phyloP scores from a whole-genome alignment of 2,113 vertebrate species.

The Atractosteus spatula region DNA sequence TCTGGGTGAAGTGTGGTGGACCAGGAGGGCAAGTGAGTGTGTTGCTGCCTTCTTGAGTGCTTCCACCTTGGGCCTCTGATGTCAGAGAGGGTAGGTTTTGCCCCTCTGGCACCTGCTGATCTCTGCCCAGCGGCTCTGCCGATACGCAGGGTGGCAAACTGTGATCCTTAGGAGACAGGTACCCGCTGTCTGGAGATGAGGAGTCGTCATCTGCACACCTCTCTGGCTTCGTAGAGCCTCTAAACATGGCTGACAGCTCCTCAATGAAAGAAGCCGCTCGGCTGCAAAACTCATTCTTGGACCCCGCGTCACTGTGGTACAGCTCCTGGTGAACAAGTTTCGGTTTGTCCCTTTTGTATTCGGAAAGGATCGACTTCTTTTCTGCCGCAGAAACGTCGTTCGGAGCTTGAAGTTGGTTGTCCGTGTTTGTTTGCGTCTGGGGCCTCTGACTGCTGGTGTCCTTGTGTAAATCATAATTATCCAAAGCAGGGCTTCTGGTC shows the following conservation, averaged over 20 bases:
- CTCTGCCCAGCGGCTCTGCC: slow-evolving; percentile 49
- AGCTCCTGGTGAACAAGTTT: slow-evolving; percentile 57
- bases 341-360: slow-evolving; percentile 72
- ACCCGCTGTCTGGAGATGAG: slow-evolving; percentile 93
- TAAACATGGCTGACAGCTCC: slow-evolving; percentile 93
- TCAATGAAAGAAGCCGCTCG: slow-evolving; percentile 89
- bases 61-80: slow-evolving; percentile 31
- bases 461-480: slow-evolving; percentile 30
- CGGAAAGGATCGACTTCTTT: slow-evolving; percentile 48
- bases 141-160: slow-evolving; percentile 35
- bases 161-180: slow-evolving; percentile 81
- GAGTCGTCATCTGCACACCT: slow-evolving; percentile 80
- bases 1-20: slow-evolving; percentile 84
- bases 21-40: slow-evolving; percentile 41
- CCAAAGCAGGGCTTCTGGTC: slow-evolving; percentile 30
- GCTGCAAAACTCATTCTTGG: slow-evolving; percentile 77
- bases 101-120: slow-evolving; percentile 23
- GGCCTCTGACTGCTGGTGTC: slow-evolving; percentile 43
- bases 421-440: slow-evolving; percentile 42
- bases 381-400: slow-evolving; percentile 41
- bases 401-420: slow-evolving; percentile 57
- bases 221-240: slow-evolving; percentile 70
- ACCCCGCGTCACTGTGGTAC: slow-evolving; percentile 56
- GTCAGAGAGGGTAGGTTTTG: slow-evolving; percentile 12
- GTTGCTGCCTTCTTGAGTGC: slow-evolving; percentile 36